Conservation (phyloP, 92 coral and sea anemone genomes). For the Bergia puertoricense region DNA sequence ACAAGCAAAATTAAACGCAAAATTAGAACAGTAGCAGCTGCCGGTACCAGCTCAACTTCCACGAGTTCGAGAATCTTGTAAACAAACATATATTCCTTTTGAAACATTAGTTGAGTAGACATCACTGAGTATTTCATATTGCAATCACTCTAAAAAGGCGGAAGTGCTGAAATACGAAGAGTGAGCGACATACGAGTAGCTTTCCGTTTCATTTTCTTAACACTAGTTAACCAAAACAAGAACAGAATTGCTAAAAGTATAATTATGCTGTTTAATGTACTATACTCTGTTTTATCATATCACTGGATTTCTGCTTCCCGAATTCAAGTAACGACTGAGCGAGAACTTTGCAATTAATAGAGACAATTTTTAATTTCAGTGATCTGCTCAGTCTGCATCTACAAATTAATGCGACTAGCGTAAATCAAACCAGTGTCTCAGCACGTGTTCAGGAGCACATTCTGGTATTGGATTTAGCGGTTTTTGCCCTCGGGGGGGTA, state of each 20-base stretch:
- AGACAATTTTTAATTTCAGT: neutral
- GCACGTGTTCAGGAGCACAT: neutral
- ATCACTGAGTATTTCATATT: neutral
- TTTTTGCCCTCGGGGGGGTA: constrained; percentile 2
- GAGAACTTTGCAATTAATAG: neutral
- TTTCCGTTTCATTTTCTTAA: neutral
- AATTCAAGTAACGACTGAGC: neutral
- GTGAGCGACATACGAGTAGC: neutral
- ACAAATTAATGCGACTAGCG: neutral
- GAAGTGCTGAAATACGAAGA: neutral
- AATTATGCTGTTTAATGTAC: neutral
- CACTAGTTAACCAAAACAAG: neutral
- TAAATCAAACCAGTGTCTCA: neutral
- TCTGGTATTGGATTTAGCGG: neutral
- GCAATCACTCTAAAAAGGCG: neutral
- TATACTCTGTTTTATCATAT: neutral
- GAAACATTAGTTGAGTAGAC: neutral
- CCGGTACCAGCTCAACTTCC: too few species aligned
- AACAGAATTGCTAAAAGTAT: neutral
- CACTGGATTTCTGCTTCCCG: neutral
- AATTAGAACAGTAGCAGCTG: too few species aligned
- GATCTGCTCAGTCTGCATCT: neutral
- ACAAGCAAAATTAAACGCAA: too few species aligned
- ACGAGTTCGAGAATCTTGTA: too few species aligned
- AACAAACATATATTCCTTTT: neutral